Evolutionary conservation across 1,140 invertebrate genomes (phyloP), one percentile per base, ranked within the genome.

Genomic region (Laupala kohalensis): DNA sequence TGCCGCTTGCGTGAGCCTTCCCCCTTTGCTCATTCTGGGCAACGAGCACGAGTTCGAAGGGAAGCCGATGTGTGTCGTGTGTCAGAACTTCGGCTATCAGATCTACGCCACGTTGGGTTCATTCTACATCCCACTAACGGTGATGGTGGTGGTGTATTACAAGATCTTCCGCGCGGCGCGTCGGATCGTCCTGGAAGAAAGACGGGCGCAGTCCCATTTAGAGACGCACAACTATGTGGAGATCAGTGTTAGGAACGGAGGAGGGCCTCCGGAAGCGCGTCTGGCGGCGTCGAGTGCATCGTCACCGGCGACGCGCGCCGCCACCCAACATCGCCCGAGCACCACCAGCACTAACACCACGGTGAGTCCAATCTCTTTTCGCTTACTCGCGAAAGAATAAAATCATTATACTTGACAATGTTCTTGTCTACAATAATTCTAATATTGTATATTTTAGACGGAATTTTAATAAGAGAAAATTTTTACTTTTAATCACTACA

Each of bases 101-200:
- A 90, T 95, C 68, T 96, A 95, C 80, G 94, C 93, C 26, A 95
- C 93, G 0, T 82, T 94, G 72, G 91, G 91, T 62, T 94, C 92
- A 65, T 96, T 96, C 82, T 96, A 95, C 81, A 88, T 96, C 75
- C 94, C 94, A 0, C 81, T 95, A 26, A 85, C 90, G 69, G 91
- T 96, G 64, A 96, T 96, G 93, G 89, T 95, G 25, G 87, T 92
- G 72, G 81, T 96, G 2, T 96, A 96, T 78, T 92, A 93, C 78
- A 94, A 94, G 81, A 96, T 96, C 80, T 93, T 96, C 79, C 84
- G 89, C 65, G 92, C 92, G 0, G 92, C 92, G 5, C 85, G 90
- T 64, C 88, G 88, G 76, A 93, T 94, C 76, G 92, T 95, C 0
- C 84, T 90, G 76, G 92, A 93, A 76, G 92, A 95, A 83, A 90